phyloP scores from a whole-genome alignment of 1,140 invertebrate species.

The Meloidogyne floridensis region DNA sequence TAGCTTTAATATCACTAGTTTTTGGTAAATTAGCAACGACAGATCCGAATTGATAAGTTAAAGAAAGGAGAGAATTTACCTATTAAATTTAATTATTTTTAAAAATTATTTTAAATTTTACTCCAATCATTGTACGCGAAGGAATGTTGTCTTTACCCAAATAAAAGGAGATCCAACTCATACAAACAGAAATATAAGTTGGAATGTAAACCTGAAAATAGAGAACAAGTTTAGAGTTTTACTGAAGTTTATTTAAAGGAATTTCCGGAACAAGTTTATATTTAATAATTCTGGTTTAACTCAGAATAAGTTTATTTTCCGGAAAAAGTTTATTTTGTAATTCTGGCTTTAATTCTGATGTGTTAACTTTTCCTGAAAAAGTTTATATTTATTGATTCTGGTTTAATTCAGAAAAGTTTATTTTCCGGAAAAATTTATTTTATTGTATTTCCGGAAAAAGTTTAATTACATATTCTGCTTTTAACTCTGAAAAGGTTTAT shows the following conservation, averaged over 20 bases:
- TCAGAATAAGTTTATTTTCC: no score
- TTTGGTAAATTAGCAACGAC: constrained; percentile 65
- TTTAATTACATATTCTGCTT: no score
- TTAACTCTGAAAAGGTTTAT: not conserved
- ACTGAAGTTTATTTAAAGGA: no score
- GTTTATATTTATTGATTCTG: no score
- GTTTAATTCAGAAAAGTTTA: not conserved
- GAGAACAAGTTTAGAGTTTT: not conserved
- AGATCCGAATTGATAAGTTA: constrained; percentile 62
- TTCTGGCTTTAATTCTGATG: not conserved
- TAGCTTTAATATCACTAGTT: constrained; percentile 64
- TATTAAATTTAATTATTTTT: constrained; percentile 33
- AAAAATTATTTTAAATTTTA: constrained; percentile 43
- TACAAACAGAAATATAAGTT: constrained; percentile 64
- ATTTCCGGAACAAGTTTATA: not conserved
- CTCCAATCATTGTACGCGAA: constrained; percentile 64
- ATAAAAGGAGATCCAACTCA: constrained; percentile 66
- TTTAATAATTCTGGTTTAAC: not conserved
- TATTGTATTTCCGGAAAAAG: no score
- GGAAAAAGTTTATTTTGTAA: not conserved
- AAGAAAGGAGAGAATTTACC: constrained; percentile 47
- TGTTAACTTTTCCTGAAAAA: no score
- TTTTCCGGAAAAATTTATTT: not conserved
- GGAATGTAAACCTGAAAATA: constrained; percentile 58
- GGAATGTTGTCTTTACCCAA: constrained; percentile 62